phyloP scores from a whole-genome alignment of 2,797 vertebrate species.

The Ammospiza maritima region DNA sequence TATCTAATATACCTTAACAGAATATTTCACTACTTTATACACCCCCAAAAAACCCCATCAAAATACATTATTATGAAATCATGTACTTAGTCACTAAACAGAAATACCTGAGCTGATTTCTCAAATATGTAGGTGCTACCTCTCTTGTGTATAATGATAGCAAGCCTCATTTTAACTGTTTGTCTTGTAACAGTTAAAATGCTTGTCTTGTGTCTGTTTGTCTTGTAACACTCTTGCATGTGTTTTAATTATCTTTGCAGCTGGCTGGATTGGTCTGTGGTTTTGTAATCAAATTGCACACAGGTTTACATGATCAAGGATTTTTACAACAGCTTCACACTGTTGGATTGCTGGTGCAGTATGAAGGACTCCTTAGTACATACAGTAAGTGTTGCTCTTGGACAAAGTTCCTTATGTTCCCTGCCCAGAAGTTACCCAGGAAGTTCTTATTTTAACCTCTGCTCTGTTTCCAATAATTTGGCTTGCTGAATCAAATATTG shows the following conservation, averaged over 20 bases:
- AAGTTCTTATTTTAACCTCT: background rate
- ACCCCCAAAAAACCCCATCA: background rate
- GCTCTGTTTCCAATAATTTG: background rate
- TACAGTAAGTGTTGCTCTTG: slow-evolving; percentile 87
- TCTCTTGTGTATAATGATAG: background rate
- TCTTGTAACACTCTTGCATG: background rate
- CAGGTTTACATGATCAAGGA: slow-evolving; percentile 88
- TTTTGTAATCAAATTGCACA: slow-evolving; percentile 91
- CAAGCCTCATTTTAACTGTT: background rate
- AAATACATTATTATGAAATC: background rate
- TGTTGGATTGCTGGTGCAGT: slow-evolving; percentile 92
- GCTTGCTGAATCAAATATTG: background rate
- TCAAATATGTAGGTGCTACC: background rate
- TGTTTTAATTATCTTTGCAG: slow-evolving; percentile 71
- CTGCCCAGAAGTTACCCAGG: background rate
- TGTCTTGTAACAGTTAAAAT: background rate
- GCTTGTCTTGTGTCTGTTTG: background rate
- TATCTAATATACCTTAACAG: background rate
- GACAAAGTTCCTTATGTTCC: background rate
- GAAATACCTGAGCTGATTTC: background rate
- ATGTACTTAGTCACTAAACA: background rate
- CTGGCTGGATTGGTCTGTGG: slow-evolving; percentile 94
- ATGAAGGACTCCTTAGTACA: slow-evolving; percentile 96
- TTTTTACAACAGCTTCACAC: slow-evolving; percentile 93
- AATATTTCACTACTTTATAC: background rate